Evolutionary conservation across 2,113 vertebrate genomes (phyloP).

Genomic region (Pan paniscus): DNA sequence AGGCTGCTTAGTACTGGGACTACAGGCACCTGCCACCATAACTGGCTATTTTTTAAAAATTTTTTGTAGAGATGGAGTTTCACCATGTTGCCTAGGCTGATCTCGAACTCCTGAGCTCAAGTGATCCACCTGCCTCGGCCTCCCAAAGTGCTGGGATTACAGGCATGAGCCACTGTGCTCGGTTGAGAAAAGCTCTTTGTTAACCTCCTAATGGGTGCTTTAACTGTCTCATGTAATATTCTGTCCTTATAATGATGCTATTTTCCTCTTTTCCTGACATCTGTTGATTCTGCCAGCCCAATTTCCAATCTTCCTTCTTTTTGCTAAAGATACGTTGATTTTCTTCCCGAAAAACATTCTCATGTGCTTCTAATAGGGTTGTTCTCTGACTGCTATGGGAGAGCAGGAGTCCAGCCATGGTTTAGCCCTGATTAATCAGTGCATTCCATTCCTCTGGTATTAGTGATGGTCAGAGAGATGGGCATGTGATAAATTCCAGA

Average conservation of each 20-base stretch:
- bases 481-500: fast-evolving
- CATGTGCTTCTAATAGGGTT: background rate
- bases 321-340: background rate
- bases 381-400: background rate
- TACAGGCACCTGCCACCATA: no score
- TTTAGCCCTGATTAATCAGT: background rate
- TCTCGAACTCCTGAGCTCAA: no score
- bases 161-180: no score
- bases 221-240: background rate
- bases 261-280: slow-evolving; percentile 17
- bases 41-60: no score
- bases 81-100: no score
- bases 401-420: background rate
- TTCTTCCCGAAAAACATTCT: background rate
- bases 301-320: background rate
- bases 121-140: no score
- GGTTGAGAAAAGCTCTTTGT: background rate
- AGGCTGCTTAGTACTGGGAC: no score
- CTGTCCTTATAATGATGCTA: background rate
- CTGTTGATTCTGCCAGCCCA: background rate
- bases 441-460: background rate
- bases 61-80: no score
- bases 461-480: background rate
- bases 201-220: background rate
- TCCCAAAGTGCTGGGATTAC: no score